Conservation (phyloP, 1,140 invertebrate species). For the Scaptomyza graminum region DNA sequence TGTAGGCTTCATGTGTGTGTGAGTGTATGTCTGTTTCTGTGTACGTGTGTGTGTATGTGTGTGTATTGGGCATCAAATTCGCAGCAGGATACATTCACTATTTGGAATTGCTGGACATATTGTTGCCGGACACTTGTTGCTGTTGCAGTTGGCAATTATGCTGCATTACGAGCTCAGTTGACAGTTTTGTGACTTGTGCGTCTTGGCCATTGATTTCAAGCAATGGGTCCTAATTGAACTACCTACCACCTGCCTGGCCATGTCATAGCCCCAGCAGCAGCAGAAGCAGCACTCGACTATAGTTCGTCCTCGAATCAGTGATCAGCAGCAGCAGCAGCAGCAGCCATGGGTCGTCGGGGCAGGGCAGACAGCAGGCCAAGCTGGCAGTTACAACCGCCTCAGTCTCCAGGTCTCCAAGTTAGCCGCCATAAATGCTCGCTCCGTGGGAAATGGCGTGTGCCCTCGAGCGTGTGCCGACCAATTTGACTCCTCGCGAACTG, state of each 20-base stretch:
- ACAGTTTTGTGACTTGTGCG: conserved; percentile 57
- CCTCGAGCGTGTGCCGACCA: conserved; percentile 84
- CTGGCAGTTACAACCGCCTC: conserved; percentile 7
- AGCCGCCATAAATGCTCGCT: conserved; percentile 75
- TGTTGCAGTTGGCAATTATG: conserved; percentile 69
- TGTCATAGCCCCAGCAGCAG: conserved; percentile 19
- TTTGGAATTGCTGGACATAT: conserved; percentile 79
- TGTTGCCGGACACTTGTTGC: conserved; percentile 57
- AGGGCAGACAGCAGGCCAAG: conserved; percentile 19
- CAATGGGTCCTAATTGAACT: conserved; percentile 67
- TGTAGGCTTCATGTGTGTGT: conserved; percentile 34
- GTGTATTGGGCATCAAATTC: conserved; percentile 70
- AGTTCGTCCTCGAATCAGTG: conserved; percentile 47
- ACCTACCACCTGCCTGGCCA: conserved; percentile 59
- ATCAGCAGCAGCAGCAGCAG: conserved; percentile 40
- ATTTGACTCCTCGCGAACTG: conserved; percentile 84
- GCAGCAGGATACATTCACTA: conserved; percentile 61
- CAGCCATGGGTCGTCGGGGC: conserved; percentile 34
- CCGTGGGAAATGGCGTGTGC: conserved; percentile 84
- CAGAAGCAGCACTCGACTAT: conserved; percentile 14
- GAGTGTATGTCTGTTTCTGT: neutral
- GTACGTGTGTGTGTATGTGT: conserved; percentile 18
- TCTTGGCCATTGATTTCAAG: conserved; percentile 54
- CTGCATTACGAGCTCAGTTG: conserved; percentile 68
- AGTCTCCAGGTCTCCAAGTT: neutral